A percentile compares a stretch with the other conserved stretches of the same genome.
Conservation (phyloP, 2,113 vertebrate genomes). For the Mastomys natalensis region DNA sequence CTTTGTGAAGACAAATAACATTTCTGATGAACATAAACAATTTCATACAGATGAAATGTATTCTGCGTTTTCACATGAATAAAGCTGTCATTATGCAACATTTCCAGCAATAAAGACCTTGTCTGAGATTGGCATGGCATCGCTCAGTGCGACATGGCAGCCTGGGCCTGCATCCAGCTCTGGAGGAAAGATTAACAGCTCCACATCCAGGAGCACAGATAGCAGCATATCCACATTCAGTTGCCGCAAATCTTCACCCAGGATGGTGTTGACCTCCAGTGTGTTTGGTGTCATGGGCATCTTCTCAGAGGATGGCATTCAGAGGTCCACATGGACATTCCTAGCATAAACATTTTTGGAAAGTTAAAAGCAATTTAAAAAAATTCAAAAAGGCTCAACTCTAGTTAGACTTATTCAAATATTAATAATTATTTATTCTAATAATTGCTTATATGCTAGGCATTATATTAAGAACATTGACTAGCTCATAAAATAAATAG, state of each 20-base stretch:
- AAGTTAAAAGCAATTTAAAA: neutral
- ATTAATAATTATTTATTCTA: neutral
- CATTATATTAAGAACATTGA: neutral
- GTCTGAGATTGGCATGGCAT: slow-evolving; percentile 33
- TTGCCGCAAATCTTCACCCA: neutral
- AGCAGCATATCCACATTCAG: neutral
- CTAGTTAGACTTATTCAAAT: neutral
- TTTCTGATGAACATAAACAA: slow-evolving; percentile 80
- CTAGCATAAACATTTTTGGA: slow-evolving; percentile 3
- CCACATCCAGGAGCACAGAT: neutral
- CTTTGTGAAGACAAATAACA: slow-evolving; percentile 80
- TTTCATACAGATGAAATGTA: slow-evolving; percentile 77
- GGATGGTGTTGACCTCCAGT: neutral
- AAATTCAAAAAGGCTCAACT: neutral
- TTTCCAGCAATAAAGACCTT: slow-evolving; percentile 72
- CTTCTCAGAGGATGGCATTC: neutral
- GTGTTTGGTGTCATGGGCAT: neutral
- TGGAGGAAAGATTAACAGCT: neutral
- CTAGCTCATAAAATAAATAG: neutral
- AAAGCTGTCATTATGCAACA: slow-evolving; percentile 75
- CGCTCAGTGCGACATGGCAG: neutral
- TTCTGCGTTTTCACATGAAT: slow-evolving; percentile 75
- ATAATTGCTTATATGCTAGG: neutral
- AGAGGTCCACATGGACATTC: neutral
- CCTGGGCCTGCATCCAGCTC: neutral